Percentiles rank a stretch among this genome's conserved stretches.
phyloP scores from a whole-genome alignment of 1,140 invertebrate species.

The Trissolcus basalis region DNA sequence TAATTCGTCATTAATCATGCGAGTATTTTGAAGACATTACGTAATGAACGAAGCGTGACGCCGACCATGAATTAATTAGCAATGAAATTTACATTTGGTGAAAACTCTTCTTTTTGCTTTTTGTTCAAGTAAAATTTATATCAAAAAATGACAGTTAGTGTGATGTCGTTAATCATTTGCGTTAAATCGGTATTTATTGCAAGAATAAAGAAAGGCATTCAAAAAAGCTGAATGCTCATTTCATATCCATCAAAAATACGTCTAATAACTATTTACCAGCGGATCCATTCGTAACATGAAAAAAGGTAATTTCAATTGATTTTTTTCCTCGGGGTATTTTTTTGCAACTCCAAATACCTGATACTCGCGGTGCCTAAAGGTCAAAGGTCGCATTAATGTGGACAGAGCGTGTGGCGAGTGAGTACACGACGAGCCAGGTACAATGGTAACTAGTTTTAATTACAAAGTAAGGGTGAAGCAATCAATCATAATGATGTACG shows the following conservation, averaged over 20 bases:
- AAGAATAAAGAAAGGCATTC: no score
- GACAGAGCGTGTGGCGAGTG: constrained; percentile 57
- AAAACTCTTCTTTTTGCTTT: not conserved
- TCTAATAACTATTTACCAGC: no score
- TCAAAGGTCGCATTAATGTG: constrained; percentile 66
- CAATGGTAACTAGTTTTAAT: constrained; percentile 78
- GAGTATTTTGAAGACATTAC: constrained; percentile 44
- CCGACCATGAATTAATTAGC: constrained; percentile 24
- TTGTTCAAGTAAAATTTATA: no score
- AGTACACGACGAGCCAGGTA: constrained; percentile 58
- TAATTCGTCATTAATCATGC: constrained; percentile 49
- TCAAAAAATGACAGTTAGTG: constrained; percentile 1
- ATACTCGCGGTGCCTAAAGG: constrained; percentile 23
- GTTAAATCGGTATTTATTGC: no score
- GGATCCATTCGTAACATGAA: no score
- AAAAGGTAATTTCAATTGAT: no score
- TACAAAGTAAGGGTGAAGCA: constrained; percentile 77
- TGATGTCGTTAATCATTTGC: not conserved
- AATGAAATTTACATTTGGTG: constrained; percentile 15
- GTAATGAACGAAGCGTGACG: constrained; percentile 50
- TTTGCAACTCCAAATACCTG: not conserved
- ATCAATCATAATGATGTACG: constrained; percentile 78
- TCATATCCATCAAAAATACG: no score
- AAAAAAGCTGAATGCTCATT: no score
- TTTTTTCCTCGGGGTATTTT: not conserved